phyloP scores from a whole-genome alignment of 2,113 vertebrate genomes.

The Fregetta grallaria region DNA sequence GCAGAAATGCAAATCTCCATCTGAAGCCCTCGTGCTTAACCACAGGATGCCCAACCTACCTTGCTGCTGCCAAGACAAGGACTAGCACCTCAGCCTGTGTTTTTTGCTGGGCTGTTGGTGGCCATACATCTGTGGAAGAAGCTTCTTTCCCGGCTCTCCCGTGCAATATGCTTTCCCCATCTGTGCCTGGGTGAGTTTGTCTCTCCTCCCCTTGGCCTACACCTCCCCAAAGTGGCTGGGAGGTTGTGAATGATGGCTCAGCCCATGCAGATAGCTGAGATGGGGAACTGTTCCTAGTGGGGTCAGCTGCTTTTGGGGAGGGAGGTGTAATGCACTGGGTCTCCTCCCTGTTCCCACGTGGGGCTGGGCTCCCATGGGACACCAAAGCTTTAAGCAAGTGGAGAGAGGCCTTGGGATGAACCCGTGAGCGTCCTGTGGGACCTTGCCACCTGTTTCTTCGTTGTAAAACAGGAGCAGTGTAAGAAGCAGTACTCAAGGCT shows the following conservation, averaged over 20 bases:
- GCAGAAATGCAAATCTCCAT: background rate
- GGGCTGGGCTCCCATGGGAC: background rate
- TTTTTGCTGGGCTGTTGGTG: background rate
- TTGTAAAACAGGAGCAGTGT: background rate
- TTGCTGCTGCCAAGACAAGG: background rate
- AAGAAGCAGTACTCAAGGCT: background rate
- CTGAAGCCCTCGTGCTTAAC: background rate
- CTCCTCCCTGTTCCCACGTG: background rate
- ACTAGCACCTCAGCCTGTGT: background rate
- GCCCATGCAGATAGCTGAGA: background rate
- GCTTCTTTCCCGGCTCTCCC: background rate
- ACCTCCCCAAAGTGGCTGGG: background rate
- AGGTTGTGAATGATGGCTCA: background rate
- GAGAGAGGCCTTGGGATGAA: background rate
- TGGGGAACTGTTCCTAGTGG: background rate
- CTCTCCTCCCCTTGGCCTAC: background rate
- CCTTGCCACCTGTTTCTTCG: background rate
- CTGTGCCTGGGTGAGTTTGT: background rate
- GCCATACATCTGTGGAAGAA: background rate
- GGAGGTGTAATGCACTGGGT: background rate
- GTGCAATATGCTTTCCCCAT: background rate
- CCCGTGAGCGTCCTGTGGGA: fast-evolving
- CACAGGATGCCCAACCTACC: background rate
- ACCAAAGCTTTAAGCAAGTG: background rate
- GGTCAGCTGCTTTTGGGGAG: background rate